Conservation (phyloP, 2,888 invertebrate species). For the Synergus gifuensis region DNA sequence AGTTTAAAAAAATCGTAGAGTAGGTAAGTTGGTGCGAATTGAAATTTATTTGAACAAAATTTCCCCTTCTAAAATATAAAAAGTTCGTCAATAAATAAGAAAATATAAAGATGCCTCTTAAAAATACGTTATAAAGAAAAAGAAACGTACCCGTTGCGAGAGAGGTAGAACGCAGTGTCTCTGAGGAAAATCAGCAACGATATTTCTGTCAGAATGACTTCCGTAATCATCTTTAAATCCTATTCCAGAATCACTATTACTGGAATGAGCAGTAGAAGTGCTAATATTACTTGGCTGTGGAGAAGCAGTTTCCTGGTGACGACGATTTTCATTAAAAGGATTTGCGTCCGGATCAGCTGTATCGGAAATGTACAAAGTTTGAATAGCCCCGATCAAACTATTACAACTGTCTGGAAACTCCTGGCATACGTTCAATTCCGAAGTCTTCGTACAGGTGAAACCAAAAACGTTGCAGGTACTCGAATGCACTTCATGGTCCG, state of each 20-base stretch:
- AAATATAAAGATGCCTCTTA: too few species aligned
- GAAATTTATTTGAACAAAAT: too few species aligned
- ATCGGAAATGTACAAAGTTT: conserved; percentile 79
- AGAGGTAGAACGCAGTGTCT: conserved; percentile 51
- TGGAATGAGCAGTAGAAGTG: conserved; percentile 89
- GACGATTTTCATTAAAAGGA: conserved; percentile 65
- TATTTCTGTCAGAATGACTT: conserved; percentile 89
- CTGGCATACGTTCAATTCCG: conserved; percentile 87
- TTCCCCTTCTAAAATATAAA: too few species aligned
- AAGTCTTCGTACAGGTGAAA: conserved; percentile 89
- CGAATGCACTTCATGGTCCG: conserved; percentile 89
- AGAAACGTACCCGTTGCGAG: conserved; percentile 12
- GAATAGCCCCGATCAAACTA: conserved; percentile 81
- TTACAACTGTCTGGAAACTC: conserved; percentile 94
- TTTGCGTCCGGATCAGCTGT: conserved; percentile 67
- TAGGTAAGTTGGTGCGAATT: too few species aligned
- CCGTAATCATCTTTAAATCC: conserved; percentile 94
- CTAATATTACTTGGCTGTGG: conserved; percentile 92
- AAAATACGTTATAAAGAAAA: background rate
- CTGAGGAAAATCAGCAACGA: conserved; percentile 87
- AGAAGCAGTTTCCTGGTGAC: conserved; percentile 78
- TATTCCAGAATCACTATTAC: conserved; percentile 97
- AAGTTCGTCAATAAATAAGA: too few species aligned
- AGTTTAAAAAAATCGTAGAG: background rate
- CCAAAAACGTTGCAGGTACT: conserved; percentile 91